These are phyloP conservation scores for Macrosteles quadrilineatus DNA, from an alignment of 1,140 invertebrate species.

Conservation along the genomic window DNA sequence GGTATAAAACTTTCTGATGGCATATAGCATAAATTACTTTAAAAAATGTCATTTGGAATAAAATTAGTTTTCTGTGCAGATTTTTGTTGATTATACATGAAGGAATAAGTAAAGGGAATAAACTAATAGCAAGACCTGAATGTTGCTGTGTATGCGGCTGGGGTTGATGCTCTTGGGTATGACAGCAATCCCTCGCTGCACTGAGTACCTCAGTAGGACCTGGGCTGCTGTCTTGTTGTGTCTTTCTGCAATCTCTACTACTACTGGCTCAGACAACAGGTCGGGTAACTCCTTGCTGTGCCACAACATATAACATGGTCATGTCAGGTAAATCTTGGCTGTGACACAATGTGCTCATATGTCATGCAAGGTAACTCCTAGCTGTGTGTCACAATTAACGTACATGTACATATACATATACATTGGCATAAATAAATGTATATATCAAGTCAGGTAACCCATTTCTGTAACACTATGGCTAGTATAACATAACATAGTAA, in stretches of 20 bases:
- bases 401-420: background rate
- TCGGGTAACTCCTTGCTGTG: constrained; percentile 47
- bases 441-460: too few relatives aligned
- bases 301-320: too few relatives aligned
- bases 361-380: background rate
- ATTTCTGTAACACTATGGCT: too few relatives aligned
- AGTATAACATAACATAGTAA: too few relatives aligned
- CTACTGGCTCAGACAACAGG: constrained; percentile 48
- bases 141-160: constrained; percentile 59
- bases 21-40: too few relatives aligned
- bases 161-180: constrained; percentile 65
- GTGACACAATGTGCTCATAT: background rate
- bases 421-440: too few relatives aligned
- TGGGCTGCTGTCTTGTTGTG: constrained; percentile 61
- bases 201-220: constrained; percentile 57
- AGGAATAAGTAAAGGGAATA: too few relatives aligned
- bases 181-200: constrained; percentile 58
- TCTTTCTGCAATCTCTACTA: constrained; percentile 53
- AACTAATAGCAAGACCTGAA: constrained; percentile 50
- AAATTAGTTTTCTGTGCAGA: too few relatives aligned
- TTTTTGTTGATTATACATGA: too few relatives aligned
- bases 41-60: too few relatives aligned
- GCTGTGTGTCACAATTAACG: background rate
- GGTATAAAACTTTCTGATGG: too few relatives aligned
- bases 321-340: background rate